Percentiles rank a stretch among this genome's conserved stretches.
Evolutionary conservation across 2,113 vertebrate genomes (phyloP).

Genomic region (Dryoscopus gambensis): DNA sequence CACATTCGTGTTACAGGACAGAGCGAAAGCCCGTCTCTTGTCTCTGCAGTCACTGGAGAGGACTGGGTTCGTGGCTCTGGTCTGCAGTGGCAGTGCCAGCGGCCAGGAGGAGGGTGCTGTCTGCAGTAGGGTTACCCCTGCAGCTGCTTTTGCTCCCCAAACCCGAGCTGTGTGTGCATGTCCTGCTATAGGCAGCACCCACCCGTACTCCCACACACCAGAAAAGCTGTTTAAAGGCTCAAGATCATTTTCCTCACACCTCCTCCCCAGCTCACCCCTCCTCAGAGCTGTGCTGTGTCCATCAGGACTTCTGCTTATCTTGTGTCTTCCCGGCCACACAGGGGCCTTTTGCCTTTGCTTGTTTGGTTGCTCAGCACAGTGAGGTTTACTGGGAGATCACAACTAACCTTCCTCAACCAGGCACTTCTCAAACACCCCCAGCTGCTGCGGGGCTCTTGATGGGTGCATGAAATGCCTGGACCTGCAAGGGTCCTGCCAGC

Average conservation of each 20-base stretch:
- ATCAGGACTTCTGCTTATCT: background rate
- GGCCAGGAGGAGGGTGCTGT: background rate
- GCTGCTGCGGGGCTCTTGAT: background rate
- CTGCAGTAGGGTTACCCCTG: background rate
- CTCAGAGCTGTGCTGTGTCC: background rate
- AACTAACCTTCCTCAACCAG: background rate
- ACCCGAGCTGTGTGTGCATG: background rate
- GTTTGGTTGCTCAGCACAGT: background rate
- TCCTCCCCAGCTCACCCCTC: background rate
- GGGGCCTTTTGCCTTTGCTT: background rate
- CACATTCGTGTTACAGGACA: no score
- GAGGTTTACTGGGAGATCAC: background rate
- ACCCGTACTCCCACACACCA: rapidly evolving
- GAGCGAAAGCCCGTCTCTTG: background rate
- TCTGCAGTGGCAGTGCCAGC: background rate
- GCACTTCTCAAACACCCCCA: background rate
- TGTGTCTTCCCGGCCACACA: rapidly evolving
- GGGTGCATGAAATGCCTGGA: background rate
- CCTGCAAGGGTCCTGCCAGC: background rate
- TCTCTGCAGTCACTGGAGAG: background rate
- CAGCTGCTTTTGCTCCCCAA: background rate
- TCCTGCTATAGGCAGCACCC: background rate
- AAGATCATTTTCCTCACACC: rapidly evolving
- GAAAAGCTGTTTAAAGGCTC: background rate
- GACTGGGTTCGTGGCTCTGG: background rate